A percentile compares a stretch with the other conserved stretches of the same genome.
Evolutionary conservation across 2,888 invertebrate genomes (phyloP).

Genomic region (Euplagia quadripunctaria): DNA sequence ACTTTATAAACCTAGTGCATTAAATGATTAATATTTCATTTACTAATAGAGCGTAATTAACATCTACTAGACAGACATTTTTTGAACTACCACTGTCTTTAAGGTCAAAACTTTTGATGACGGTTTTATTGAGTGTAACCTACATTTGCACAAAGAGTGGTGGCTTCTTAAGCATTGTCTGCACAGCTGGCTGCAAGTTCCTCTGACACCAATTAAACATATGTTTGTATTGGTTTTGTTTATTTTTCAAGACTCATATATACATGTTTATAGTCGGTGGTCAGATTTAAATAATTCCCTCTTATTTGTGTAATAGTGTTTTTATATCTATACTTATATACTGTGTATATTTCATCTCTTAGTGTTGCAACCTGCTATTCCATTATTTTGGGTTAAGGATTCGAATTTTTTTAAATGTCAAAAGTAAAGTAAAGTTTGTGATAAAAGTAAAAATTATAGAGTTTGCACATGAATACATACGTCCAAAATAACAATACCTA

Average conservation of each 20-base stretch:
- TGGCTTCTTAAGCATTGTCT: slow-evolving; percentile 50
- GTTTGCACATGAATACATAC: neutral
- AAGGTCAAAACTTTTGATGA: slow-evolving; percentile 29
- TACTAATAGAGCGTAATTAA: neutral
- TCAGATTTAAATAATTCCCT: slow-evolving; percentile 13
- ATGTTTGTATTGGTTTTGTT: slow-evolving; percentile 49
- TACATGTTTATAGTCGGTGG: slow-evolving; percentile 21
- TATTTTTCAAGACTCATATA: slow-evolving; percentile 41
- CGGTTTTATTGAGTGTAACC: slow-evolving; percentile 43
- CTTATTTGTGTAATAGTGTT: no score
- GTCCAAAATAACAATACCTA: no score
- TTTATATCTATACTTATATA: neutral
- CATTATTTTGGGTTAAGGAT: neutral
- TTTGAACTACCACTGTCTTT: neutral
- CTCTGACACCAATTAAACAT: slow-evolving; percentile 61
- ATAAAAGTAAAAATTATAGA: neutral
- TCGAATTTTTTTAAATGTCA: neutral
- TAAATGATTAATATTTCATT: neutral
- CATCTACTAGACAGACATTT: neutral
- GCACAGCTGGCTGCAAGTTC: slow-evolving; percentile 59
- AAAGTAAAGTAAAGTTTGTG: neutral
- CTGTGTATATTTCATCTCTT: no score
- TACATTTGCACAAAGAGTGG: slow-evolving; percentile 46
- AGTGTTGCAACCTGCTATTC: no score
- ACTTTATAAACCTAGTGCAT: no score